phyloP scores from a whole-genome alignment of 1,140 invertebrate species.

The Rhopalosiphum padi region DNA sequence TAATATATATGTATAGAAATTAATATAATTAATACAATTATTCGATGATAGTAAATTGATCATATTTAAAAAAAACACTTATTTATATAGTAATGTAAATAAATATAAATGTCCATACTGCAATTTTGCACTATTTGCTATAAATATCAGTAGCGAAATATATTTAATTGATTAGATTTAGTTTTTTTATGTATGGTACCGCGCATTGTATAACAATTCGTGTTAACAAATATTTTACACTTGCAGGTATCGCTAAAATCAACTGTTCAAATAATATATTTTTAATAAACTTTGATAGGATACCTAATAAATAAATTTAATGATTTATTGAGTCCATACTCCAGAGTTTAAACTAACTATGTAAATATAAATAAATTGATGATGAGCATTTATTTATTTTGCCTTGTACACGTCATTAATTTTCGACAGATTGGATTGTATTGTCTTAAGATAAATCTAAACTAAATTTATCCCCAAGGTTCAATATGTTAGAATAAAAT shows the following conservation, averaged over 20 bases:
- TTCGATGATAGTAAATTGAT: neutral
- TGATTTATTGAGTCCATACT: neutral
- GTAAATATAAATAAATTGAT: neutral
- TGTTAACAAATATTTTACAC: neutral
- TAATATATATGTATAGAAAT: neutral
- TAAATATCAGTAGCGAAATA: neutral
- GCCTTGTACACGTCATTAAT: neutral
- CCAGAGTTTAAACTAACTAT: slow-evolving; percentile 1
- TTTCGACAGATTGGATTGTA: neutral
- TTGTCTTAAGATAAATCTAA: neutral
- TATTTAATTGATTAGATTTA: neutral
- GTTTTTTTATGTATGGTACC: neutral
- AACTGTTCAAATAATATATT: neutral
- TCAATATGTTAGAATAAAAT: neutral
- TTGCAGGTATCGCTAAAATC: neutral
- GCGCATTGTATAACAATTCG: neutral
- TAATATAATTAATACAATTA: neutral
- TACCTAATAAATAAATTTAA: neutral
- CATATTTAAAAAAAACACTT: no score
- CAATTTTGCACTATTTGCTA: neutral
- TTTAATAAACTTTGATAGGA: neutral
- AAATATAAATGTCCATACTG: neutral
- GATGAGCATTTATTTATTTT: neutral
- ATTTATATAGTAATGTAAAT: neutral
- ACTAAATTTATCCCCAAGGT: neutral